phyloP scores from a whole-genome alignment of 2,888 invertebrate species.

The Helicoverpa assulta region DNA sequence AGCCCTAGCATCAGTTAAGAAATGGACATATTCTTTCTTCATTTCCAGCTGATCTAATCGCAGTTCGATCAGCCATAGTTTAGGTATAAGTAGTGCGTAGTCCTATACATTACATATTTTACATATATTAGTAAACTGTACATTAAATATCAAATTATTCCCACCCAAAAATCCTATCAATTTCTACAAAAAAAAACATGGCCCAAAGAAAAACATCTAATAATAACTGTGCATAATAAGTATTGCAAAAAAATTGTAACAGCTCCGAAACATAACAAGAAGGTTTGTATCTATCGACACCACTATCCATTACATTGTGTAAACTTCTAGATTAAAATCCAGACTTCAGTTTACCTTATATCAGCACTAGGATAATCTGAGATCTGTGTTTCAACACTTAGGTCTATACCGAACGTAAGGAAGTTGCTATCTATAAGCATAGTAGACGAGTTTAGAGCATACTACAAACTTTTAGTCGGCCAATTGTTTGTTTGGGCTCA shows the following conservation, averaged over 20 bases:
- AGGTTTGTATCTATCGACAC: slow-evolving; percentile 54
- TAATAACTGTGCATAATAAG: slow-evolving; percentile 46
- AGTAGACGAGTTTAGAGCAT: slow-evolving; percentile 6
- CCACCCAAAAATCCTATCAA: neutral
- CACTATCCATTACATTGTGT: slow-evolving; percentile 50
- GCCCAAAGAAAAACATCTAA: slow-evolving; percentile 31
- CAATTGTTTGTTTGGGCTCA: too few species aligned
- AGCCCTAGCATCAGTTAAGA: too few species aligned
- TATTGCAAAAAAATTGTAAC: slow-evolving; percentile 35
- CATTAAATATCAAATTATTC: neutral
- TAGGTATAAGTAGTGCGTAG: too few species aligned
- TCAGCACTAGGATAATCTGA: slow-evolving; percentile 51
- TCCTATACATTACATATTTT: too few species aligned
- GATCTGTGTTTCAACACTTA: slow-evolving; percentile 43
- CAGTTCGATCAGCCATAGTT: too few species aligned
- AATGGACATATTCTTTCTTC: too few species aligned
- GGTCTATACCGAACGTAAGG: slow-evolving; percentile 39
- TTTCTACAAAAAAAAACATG: neutral
- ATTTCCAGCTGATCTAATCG: too few species aligned
- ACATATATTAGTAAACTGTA: too few species aligned
- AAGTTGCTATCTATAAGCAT: slow-evolving; percentile 31
- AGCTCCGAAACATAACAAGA: slow-evolving; percentile 9
- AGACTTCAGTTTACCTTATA: slow-evolving; percentile 53
- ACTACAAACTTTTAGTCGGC: too few species aligned
- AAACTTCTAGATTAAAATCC: slow-evolving; percentile 60